These are phyloP conservation scores for Ptychoptera contaminata DNA, from an alignment of 2,888 invertebrate species.

Conservation along the genomic window DNA sequence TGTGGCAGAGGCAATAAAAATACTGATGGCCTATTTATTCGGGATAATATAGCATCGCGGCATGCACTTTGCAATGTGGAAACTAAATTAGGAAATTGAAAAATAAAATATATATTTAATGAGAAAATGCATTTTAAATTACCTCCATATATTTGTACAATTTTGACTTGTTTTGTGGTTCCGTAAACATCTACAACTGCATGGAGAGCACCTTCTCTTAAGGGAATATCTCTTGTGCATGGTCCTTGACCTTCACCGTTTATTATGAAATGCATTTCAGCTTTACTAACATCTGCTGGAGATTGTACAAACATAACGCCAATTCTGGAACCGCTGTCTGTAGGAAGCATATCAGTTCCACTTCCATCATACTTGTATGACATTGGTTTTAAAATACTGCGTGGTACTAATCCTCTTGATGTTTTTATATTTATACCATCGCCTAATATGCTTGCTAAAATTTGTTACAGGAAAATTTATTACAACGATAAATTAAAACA, in stretches of 20 bases:
- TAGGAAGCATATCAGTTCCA: slow-evolving; percentile 53
- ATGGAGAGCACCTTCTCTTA: slow-evolving; percentile 64
- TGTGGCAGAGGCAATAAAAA: slow-evolving; percentile 70
- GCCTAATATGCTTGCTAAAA: slow-evolving; percentile 23
- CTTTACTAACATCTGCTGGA: slow-evolving; percentile 46
- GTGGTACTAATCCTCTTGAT: slow-evolving; percentile 51
- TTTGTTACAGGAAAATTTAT: too few species aligned
- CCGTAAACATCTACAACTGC: slow-evolving; percentile 96
- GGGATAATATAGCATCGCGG: slow-evolving; percentile 71
- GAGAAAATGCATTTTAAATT: slow-evolving; percentile 10
- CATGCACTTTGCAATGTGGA: slow-evolving; percentile 80
- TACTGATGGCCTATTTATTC: slow-evolving; percentile 57
- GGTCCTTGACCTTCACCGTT: slow-evolving; percentile 92
- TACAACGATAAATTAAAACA: too few species aligned
- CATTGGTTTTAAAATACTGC: slow-evolving; percentile 55
- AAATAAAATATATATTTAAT: slow-evolving; percentile 6
- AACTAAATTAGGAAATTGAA: slow-evolving; percentile 42
- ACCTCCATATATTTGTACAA: slow-evolving; percentile 84
- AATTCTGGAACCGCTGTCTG: slow-evolving; percentile 58
- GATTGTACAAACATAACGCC: slow-evolving; percentile 77
- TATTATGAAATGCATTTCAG: slow-evolving; percentile 92
- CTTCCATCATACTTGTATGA: slow-evolving; percentile 37
- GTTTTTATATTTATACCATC: slow-evolving; percentile 47
- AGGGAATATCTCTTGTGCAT: slow-evolving; percentile 75
- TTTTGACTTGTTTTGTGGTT: slow-evolving; percentile 88